Evolutionary conservation across 2,113 vertebrate genomes (phyloP).

Genomic region (Bufo bufo): DNA sequence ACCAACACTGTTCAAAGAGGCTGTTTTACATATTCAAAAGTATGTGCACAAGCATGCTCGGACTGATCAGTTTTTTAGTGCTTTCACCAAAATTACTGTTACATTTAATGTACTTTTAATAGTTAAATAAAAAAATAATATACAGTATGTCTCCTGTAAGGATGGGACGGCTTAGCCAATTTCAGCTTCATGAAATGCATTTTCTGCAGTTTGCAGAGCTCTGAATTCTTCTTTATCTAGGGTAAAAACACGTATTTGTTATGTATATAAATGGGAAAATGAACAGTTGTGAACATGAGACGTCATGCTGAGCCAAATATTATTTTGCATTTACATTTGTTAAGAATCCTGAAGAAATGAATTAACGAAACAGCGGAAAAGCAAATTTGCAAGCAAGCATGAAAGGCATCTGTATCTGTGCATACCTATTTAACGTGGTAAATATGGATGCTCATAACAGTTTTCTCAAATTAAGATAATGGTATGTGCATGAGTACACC

Average conservation of each 20-base stretch:
- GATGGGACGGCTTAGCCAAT: background rate
- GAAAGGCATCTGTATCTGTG: background rate
- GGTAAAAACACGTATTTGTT: slow-evolving; percentile 16
- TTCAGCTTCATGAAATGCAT: background rate
- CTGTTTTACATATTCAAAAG: background rate
- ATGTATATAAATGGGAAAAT: slow-evolving; percentile 1
- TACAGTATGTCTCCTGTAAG: background rate
- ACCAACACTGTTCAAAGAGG: background rate
- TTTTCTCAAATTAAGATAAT: background rate
- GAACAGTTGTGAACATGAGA: slow-evolving; percentile 6
- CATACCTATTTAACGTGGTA: background rate
- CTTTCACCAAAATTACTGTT: background rate
- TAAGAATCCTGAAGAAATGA: slow-evolving; percentile 17
- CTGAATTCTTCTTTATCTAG: background rate
- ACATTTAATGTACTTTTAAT: background rate
- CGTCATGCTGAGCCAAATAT: slow-evolving; percentile 29
- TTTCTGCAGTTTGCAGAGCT: background rate
- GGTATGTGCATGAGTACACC: background rate
- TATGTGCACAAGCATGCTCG: background rate
- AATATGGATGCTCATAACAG: background rate
- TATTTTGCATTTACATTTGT: background rate
- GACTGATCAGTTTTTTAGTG: background rate
- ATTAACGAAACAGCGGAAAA: background rate
- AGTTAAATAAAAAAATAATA: background rate
- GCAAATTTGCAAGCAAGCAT: slow-evolving; percentile 1